These are phyloP conservation scores for Tetraodon nigroviridis DNA, from an alignment of 2,113 vertebrate species.

Conservation along the genomic window DNA sequence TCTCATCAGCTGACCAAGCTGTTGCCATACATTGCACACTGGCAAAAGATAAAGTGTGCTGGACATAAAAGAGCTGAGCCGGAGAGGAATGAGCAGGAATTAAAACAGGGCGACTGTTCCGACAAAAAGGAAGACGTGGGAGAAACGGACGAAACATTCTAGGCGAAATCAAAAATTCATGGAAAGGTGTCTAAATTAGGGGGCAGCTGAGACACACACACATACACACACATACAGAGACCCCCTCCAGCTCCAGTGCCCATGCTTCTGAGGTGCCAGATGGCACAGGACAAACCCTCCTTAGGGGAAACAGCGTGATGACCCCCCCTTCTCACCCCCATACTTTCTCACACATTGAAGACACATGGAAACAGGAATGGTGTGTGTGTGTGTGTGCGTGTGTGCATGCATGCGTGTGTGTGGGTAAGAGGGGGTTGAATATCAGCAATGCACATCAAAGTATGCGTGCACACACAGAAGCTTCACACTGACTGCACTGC, in stretches of 20 bases:
- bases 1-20: conserved; percentile 57
- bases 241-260: conserved; percentile 57
- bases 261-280: conserved; percentile 68
- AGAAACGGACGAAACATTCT: background rate
- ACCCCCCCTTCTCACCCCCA: conserved; percentile 60
- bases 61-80: conserved; percentile 5
- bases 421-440: conserved; percentile 21
- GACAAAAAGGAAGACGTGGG: background rate
- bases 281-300: conserved; percentile 72
- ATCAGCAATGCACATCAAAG: conserved; percentile 59
- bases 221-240: conserved; percentile 12
- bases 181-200: conserved; percentile 10
- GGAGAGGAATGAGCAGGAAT: background rate
- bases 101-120: background rate
- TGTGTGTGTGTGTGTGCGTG: no score
- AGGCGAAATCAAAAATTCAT: conserved; percentile 5
- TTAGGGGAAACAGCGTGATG: conserved; percentile 59
- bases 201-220: conserved; percentile 8
- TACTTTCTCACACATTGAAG: conserved; percentile 69
- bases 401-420: background rate
- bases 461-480: conserved; percentile 24
- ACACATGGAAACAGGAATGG: conserved; percentile 45
- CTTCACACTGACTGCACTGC: conserved; percentile 27
- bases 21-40: conserved; percentile 51
- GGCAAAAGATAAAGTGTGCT: conserved; percentile 23